These are phyloP conservation scores for Aphrophora alni DNA, from an alignment of 2,888 invertebrate genomes.

Conservation along the genomic window DNA sequence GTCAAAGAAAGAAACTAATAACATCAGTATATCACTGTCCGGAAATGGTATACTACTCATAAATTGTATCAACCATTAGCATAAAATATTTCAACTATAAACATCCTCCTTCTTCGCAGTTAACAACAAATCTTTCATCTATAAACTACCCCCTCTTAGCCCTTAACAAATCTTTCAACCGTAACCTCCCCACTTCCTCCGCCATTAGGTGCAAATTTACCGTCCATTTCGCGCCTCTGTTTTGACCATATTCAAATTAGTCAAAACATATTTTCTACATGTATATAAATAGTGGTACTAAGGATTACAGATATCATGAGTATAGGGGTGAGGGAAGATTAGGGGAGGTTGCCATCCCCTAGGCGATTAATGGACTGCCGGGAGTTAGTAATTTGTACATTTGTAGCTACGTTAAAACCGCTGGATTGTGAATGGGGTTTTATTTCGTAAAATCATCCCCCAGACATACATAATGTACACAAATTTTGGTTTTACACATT, in stretches of 20 bases:
- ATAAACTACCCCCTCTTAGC: too few species aligned
- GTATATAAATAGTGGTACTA: neutral
- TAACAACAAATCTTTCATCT: too few species aligned
- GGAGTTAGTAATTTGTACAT: slow-evolving; percentile 6
- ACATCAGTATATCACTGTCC: too few species aligned
- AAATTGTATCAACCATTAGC: too few species aligned
- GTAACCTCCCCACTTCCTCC: neutral
- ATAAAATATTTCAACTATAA: too few species aligned
- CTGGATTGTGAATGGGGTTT: neutral
- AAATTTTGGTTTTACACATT: too few species aligned
- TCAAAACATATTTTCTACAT: neutral
- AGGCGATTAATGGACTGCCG: slow-evolving; percentile 9
- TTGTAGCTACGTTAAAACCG: neutral
- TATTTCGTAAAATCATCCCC: neutral
- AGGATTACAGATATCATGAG: neutral
- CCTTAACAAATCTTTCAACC: too few species aligned
- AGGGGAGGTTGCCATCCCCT: neutral
- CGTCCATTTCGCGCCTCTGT: neutral
- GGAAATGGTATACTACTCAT: too few species aligned
- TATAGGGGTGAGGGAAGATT: neutral
- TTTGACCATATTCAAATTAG: neutral
- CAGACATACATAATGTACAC: neutral
- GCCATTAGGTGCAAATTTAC: neutral
- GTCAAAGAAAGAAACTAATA: too few species aligned
- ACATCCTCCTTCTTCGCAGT: too few species aligned